These are phyloP conservation scores for Oceanodroma tethys DNA, from an alignment of 2,113 vertebrate genomes.

Conservation along the genomic window DNA sequence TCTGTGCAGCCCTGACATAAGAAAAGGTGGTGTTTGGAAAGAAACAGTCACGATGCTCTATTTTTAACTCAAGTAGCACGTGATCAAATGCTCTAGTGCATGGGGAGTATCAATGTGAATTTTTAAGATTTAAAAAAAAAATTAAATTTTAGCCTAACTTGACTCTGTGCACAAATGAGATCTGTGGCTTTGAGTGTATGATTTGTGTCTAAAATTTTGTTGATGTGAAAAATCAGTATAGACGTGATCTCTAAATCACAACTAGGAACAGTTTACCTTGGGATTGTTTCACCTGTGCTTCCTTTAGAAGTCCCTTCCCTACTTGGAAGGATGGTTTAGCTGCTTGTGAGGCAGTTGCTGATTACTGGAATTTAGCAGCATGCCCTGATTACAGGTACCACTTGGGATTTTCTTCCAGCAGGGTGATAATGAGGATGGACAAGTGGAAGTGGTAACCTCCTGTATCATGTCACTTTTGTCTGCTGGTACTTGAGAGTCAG, in stretches of 20 bases:
- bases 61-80: accelerated
- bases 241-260: neutral
- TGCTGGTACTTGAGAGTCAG: neutral
- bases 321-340: neutral
- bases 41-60: accelerated
- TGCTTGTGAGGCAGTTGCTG: neutral
- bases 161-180: neutral
- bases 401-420: neutral
- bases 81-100: neutral
- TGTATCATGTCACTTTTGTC: accelerated
- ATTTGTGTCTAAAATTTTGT: neutral
- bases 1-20: accelerated
- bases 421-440: neutral
- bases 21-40: neutral
- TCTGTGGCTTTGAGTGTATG: neutral
- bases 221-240: neutral
- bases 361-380: neutral
- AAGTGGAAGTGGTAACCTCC: neutral
- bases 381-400: neutral
- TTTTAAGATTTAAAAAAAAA: neutral
- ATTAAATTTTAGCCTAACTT: neutral
- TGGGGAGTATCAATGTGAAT: neutral
- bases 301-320: neutral
- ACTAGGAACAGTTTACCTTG: accelerated
- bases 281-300: neutral